Base-by-base conservation (phyloP, 2,888 invertebrate species). In the Catocala fraxini region DNA sequence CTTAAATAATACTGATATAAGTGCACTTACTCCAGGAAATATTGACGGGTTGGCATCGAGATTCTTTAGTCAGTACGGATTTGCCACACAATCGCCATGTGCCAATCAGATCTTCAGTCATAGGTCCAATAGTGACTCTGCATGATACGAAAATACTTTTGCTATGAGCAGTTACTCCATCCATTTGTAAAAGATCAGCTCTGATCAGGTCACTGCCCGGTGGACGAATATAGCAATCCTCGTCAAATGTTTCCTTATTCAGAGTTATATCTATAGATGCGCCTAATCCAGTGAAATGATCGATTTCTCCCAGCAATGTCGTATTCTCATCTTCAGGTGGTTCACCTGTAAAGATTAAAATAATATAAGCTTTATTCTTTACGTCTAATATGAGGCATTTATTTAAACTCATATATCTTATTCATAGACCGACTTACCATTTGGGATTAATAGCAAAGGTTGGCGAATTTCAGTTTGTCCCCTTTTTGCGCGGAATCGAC, bases 401-500 rank as follows among this genome's bases (percentile, higher is more conserved):
- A 15, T 15, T 15, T 15, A 15, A 15, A 15, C 15, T 15, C 15
- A 15, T 15, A 15, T 15, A 15, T 15, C 15, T 15, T 15, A 15
- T 15, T 15, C 15, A 15, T 15, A 15, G 15, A 15, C 15, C 5
- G 33, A 76, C 82, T 73, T 70, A 84, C 84, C 76, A 56, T 83
- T 83, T n/a, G 83, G 59, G 53, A 62, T 59, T 52, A 83, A 68
- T 41, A 61, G 63, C 58, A 84, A 65, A 4, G 84, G 82, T 7
- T 70, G 56, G 10, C 56, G 62, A 10, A 59, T 63, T 68, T 83
- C 74, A 54, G 43, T 59, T 5, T 70, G 51, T 43, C 70, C 76
- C 2, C 55, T 11, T 6, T 60, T 6, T 13, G 56, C 47, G 42
- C 61, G 56, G 51, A 79, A 82, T 47, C 56, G 58, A 13, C 76